These are phyloP conservation scores for Epizoanthus illoricatus DNA, from an alignment of 92 coral and sea anemone genomes.

Conservation along the genomic window DNA sequence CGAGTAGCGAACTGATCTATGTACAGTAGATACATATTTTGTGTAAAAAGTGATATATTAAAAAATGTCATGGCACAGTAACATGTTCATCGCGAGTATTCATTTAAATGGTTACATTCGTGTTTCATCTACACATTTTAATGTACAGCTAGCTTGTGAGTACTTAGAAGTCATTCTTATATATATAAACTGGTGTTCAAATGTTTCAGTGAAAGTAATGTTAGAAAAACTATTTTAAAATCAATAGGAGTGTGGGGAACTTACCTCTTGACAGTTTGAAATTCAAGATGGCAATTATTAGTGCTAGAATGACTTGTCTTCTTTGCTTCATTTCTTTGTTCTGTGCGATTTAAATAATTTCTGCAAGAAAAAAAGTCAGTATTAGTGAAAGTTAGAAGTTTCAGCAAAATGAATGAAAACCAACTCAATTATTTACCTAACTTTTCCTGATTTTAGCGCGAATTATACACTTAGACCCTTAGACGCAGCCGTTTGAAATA, in stretches of 20 bases:
- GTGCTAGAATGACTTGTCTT: not conserved
- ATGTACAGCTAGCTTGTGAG: too few relatives aligned
- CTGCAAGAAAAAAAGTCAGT: not conserved
- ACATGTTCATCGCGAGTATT: too few relatives aligned
- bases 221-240: not conserved
- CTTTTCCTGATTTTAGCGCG: not conserved
- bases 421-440: not conserved
- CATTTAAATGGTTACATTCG: too few relatives aligned
- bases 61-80: too few relatives aligned
- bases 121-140: too few relatives aligned
- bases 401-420: not conserved
- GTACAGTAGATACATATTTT: too few relatives aligned
- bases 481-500: too few relatives aligned
- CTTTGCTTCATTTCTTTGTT: slow-evolving; percentile 8
- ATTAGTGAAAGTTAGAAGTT: not conserved
- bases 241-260: not conserved
- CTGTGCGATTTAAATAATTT: not conserved
- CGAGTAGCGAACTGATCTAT: too few relatives aligned
- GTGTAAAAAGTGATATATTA: too few relatives aligned
- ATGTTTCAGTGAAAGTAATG: too few relatives aligned
- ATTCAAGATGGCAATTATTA: not conserved
- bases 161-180: not conserved
- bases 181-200: not conserved
- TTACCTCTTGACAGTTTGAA: not conserved
- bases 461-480: too few relatives aligned